Evolutionary conservation across 1,140 invertebrate genomes (phyloP).

Genomic region (Zaprionus ghesquierei): DNA sequence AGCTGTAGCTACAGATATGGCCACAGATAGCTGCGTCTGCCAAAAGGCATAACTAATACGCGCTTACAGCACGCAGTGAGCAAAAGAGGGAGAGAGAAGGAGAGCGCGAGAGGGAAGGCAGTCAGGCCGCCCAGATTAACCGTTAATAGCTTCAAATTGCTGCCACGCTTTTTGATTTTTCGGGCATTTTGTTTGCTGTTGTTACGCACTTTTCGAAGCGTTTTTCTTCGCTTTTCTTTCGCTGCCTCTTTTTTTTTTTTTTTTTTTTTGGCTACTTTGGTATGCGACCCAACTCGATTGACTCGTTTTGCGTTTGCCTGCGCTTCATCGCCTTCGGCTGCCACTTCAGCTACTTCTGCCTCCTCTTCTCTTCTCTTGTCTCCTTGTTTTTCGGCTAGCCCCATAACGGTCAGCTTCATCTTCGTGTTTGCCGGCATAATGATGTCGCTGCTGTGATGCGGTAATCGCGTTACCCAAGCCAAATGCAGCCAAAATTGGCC

Average conservation of each 20-base stretch:
- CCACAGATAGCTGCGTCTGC: background rate
- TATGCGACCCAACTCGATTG: constrained; percentile 58
- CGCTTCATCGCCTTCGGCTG: background rate
- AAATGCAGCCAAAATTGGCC: constrained; percentile 47
- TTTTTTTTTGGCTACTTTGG: constrained; percentile 20
- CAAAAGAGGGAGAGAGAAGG: background rate
- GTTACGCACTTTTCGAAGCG: constrained; percentile 33
- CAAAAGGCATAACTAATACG: constrained; percentile 35
- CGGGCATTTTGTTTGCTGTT: constrained; percentile 47
- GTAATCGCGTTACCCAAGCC: constrained; percentile 58
- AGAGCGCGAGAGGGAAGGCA: background rate
- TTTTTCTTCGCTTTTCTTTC: constrained; percentile 35
- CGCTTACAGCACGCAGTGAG: constrained; percentile 2
- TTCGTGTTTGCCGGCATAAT: constrained; percentile 28
- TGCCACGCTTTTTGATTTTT: constrained; percentile 78
- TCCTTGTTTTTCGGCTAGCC: constrained; percentile 16
- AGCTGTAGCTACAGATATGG: background rate
- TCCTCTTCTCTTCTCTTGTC: constrained; percentile 17
- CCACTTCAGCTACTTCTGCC: background rate
- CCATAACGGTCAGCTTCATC: constrained; percentile 17
- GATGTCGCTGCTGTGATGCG: constrained; percentile 67
- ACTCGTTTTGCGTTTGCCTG: constrained; percentile 49
- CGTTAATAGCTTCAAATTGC: constrained; percentile 65
- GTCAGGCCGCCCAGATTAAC: constrained; percentile 58
- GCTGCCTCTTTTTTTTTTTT: no score